A percentile compares a stretch with the other conserved stretches of the same genome.
Evolutionary conservation across 2,113 vertebrate species (phyloP).

Genomic region (Elgaria multicarinata): DNA sequence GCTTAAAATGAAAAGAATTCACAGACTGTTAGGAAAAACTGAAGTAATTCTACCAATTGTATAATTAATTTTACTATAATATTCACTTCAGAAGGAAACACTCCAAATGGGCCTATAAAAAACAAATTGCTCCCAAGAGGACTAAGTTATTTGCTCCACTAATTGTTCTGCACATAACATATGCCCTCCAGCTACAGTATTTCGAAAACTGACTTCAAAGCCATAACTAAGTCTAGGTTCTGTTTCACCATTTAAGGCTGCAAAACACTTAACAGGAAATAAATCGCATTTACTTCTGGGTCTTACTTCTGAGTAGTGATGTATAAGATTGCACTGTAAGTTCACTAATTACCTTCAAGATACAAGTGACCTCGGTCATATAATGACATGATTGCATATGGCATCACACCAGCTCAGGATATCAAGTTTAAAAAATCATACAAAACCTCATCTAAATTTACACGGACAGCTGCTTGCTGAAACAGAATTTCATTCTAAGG

Average conservation of each 20-base stretch:
- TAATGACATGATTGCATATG: neutral
- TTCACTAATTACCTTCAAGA: neutral
- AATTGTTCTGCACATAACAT: slow-evolving; percentile 2
- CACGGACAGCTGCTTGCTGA: neutral
- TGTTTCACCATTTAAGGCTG: slow-evolving; percentile 6
- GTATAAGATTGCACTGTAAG: neutral
- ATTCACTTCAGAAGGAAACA: neutral
- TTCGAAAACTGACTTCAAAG: slow-evolving; percentile 5
- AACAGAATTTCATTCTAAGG: neutral
- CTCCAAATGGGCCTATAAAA: neutral
- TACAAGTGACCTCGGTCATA: neutral
- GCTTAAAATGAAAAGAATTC: neutral
- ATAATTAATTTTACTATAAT: slow-evolving; percentile 24
- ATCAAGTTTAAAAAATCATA: neutral
- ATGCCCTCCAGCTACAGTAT: neutral
- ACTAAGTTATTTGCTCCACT: neutral
- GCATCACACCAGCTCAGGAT: neutral
- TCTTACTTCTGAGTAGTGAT: neutral
- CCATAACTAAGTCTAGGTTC: neutral
- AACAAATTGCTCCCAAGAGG: neutral
- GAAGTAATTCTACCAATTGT: neutral
- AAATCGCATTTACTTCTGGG: neutral
- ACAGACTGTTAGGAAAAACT: neutral
- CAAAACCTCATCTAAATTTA: neutral
- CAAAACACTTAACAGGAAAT: neutral